Evolutionary conservation across 1,140 invertebrate species (phyloP).

Genomic region (Drosophila malerkotliana): DNA sequence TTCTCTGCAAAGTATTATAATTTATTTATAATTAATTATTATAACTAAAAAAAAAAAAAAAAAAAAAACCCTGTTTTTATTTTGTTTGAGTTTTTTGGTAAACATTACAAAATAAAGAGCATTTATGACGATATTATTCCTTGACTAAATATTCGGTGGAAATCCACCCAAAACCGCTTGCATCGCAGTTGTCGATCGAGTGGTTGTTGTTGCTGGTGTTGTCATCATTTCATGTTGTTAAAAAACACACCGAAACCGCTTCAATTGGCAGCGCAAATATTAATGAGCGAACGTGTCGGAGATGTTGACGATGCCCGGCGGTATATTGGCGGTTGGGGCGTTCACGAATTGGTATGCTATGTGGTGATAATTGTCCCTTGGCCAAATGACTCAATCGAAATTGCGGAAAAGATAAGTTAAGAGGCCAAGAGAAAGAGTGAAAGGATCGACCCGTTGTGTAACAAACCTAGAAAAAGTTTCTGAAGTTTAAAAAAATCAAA

Average conservation of each 20-base stretch:
- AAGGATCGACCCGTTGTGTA: conserved; percentile 11
- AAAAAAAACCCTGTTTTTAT: no score
- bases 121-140: background rate
- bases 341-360: conserved; percentile 30
- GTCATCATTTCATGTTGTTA: conserved; percentile 41
- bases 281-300: conserved; percentile 67
- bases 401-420: conserved; percentile 28
- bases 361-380: conserved; percentile 51
- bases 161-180: conserved; percentile 52
- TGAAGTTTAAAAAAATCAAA: conserved; percentile 44
- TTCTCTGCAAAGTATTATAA: no score
- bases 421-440: conserved; percentile 13
- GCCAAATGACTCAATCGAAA: conserved; percentile 49
- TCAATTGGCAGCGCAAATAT: conserved; percentile 73
- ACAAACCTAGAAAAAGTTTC: conserved; percentile 9
- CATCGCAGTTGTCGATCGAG: conserved; percentile 23
- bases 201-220: conserved; percentile 32
- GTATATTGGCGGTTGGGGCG: conserved; percentile 12
- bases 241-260: conserved; percentile 45
- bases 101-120: conserved; percentile 1
- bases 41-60: no score
- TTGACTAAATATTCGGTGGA: conserved; percentile 10
- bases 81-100: no score
- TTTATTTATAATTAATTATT: no score
- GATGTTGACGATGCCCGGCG: conserved; percentile 33